Evolutionary conservation across 2,797 vertebrate genomes (phyloP).

Genomic region (Lacerta viridis): DNA sequence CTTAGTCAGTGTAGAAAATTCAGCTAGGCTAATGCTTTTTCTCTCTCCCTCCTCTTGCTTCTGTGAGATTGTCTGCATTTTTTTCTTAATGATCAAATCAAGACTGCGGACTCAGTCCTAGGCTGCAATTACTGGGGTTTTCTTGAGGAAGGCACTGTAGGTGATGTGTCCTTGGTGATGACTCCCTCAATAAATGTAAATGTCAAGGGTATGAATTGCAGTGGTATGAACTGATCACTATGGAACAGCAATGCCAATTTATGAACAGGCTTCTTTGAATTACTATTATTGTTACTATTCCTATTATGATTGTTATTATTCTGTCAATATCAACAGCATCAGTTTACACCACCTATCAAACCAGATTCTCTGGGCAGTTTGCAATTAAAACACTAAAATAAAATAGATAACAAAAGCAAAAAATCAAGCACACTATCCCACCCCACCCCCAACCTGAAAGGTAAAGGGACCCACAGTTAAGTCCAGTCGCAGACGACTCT

Average conservation of each 20-base stretch:
- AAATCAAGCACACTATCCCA: no score
- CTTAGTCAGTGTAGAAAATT: slow-evolving; percentile 58
- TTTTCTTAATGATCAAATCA: slow-evolving; percentile 9
- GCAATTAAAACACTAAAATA: no score
- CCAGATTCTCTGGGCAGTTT: no score
- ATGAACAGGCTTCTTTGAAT: neutral
- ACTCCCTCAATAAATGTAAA: neutral
- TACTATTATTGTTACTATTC: no score
- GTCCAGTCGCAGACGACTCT: no score
- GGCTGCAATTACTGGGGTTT: neutral
- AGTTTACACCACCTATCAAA: no score
- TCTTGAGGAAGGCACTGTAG: neutral
- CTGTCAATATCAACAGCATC: no score
- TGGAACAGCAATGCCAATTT: neutral
- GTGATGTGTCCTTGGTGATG: neutral
- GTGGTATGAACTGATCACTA: neutral
- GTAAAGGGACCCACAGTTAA: no score
- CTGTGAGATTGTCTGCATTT: neutral
- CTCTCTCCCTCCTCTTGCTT: neutral
- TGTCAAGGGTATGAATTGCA: neutral
- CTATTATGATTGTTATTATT: no score
- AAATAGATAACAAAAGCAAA: no score
- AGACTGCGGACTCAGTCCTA: neutral
- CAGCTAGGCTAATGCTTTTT: slow-evolving; percentile 34
- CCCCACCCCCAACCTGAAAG: no score